Conservation (phyloP, 2,888 invertebrate species). For the Ophioninae sp. region DNA sequence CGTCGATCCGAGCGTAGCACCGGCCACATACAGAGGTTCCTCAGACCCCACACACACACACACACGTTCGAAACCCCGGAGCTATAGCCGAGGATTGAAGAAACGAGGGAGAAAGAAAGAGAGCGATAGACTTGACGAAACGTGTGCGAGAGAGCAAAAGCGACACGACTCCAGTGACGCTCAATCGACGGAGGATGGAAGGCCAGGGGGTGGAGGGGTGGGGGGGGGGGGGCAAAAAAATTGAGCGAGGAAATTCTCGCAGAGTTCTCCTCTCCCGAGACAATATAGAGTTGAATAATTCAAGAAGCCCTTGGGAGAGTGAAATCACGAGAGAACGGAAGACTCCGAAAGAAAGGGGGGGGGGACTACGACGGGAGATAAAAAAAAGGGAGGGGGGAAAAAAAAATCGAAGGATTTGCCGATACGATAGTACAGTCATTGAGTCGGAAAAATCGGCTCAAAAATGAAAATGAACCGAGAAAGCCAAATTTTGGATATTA, state of each 20-base stretch:
- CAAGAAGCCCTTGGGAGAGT: slow-evolving; percentile 51
- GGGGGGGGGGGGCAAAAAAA: slow-evolving; percentile 9
- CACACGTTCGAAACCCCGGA: not conserved
- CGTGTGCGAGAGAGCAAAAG: slow-evolving; percentile 7
- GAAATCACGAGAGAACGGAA: slow-evolving; percentile 28
- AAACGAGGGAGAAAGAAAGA: not conserved
- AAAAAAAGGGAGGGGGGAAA: slow-evolving; percentile 1
- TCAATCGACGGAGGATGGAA: not conserved
- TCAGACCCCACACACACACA: not conserved
- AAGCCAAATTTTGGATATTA: no score
- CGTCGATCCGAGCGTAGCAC: slow-evolving; percentile 15
- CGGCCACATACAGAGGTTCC: not conserved
- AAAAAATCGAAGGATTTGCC: slow-evolving; percentile 52
- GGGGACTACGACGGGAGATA: slow-evolving; percentile 5
- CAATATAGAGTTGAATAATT: slow-evolving; percentile 52
- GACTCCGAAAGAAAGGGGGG: not conserved
- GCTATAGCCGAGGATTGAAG: slow-evolving; percentile 18
- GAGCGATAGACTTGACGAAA: not conserved
- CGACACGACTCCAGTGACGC: slow-evolving; percentile 31
- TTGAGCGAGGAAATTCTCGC: slow-evolving; percentile 43
- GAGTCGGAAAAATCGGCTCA: no score
- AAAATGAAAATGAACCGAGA: no score
- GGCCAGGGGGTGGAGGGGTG: not conserved
- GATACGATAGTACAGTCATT: no score
- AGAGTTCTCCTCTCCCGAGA: slow-evolving; percentile 41